Evolutionary conservation across 2,113 vertebrate genomes (phyloP), one percentile per base, ranked within the genome.

Genomic region (Actenoides lindsayi): DNA sequence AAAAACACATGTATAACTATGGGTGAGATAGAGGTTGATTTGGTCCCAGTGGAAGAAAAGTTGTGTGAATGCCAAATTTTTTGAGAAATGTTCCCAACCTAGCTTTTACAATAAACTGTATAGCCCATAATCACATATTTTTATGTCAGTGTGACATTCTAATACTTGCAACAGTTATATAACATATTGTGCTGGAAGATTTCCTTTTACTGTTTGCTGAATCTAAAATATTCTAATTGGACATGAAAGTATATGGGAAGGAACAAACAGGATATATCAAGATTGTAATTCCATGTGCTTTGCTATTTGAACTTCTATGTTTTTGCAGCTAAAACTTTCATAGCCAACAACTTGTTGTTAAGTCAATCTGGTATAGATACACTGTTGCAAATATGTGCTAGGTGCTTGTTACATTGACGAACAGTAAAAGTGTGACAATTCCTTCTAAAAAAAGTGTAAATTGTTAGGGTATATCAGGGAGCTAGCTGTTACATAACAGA

Each of bases 381-480:
- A 19, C 44, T 54, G 20, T 84, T 84, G 89, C 50, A 78, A 60
- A 54, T 90, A 78, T 53, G 77, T 90, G 84, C 69, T 95, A 91
- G 89, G 57, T 95, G 57, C 74, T 87, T 92, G 87, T 86, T 96
- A 78, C 46, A 33, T 56, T 91, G 94, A 87, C 79, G 81, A 96
- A 68, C 91, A 64, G 73, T 60, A 24, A 6, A 87, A 92, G 63
- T 53, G 89, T 92, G 76, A 81, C 64, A 91, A 42, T 80, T 93
- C 79, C 46, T 63, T 25, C 81, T 92, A 59, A 96, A 95, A 91
- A 83, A 73, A 30, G 41, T 84, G 54, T 87, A 79, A 89, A 50
- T 91, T 80, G 23, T 44, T 76, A 19, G 48, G n/a, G 28, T 63
- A 57, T 82, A 5, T 87, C 62, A 57, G 77, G 44, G 74, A 89